Conservation (phyloP, 2,888 invertebrate genomes). For the Imbricaverruca yamaguchii region DNA sequence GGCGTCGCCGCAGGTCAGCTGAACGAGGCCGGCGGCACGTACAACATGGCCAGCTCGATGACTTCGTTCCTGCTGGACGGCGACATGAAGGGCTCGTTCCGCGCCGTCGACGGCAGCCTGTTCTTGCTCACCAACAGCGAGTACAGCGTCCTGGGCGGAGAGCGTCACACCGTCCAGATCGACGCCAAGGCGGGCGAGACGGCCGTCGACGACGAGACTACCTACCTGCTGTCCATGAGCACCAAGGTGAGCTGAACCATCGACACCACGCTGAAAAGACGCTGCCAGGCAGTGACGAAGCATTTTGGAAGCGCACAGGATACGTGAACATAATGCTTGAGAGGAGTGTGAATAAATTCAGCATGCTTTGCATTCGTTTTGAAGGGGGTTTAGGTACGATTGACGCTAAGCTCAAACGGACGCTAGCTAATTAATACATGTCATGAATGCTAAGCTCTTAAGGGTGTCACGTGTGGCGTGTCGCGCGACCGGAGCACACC, state of each 20-base stretch:
- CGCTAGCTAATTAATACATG: too few relatives aligned
- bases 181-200: background rate
- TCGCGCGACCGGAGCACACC: too few relatives aligned
- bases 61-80: slow-evolving; percentile 2
- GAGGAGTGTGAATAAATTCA: too few relatives aligned
- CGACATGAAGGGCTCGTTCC: slow-evolving; percentile 13
- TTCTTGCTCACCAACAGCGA: slow-evolving; percentile 20
- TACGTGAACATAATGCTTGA: too few relatives aligned
- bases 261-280: background rate
- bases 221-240: slow-evolving; percentile 11
- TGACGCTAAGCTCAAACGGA: too few relatives aligned
- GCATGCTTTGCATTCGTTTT: too few relatives aligned
- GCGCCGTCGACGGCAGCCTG: slow-evolving; percentile 1
- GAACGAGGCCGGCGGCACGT: slow-evolving; percentile 10
- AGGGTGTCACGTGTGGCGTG: too few relatives aligned
- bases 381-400: too few relatives aligned
- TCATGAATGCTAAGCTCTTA: too few relatives aligned
- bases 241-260: background rate
- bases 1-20: background rate
- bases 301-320: too few relatives aligned
- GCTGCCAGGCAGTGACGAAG: too few relatives aligned
- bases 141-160: background rate
- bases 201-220: background rate
- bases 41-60: background rate
- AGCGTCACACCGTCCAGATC: slow-evolving; percentile 20